Percentiles rank a stretch among this genome's conserved stretches.
phyloP scores from a whole-genome alignment of 2,113 vertebrate species.

The Morone saxatilis region DNA sequence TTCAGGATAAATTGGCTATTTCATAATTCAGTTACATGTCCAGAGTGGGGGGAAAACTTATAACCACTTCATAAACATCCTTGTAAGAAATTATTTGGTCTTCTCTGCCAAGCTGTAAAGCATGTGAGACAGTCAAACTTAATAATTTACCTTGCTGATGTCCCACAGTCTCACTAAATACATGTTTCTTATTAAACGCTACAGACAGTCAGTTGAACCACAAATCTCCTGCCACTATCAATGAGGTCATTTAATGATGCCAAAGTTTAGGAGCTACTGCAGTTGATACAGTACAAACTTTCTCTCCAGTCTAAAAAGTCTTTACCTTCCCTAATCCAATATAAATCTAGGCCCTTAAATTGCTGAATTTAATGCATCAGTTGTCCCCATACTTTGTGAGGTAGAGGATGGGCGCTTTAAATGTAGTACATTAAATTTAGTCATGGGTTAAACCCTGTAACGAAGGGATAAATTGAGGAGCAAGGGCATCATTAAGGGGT shows the following conservation, averaged over 20 bases:
- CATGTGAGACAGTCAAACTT: neutral
- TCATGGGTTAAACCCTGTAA: constrained; percentile 27
- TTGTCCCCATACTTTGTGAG: neutral
- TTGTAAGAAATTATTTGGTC: neutral
- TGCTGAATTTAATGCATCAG: constrained; percentile 16
- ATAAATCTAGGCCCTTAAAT: constrained; percentile 8
- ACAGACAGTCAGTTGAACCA: neutral
- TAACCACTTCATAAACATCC: neutral
- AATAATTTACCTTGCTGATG: neutral
- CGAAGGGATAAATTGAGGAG: neutral
- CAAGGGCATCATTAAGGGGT: constrained; percentile 8
- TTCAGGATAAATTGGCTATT: neutral
- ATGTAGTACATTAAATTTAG: constrained; percentile 21
- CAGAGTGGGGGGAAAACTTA: neutral
- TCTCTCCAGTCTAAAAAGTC: neutral
- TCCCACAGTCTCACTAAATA: neutral
- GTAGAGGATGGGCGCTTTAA: neutral
- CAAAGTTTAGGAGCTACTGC: neutral
- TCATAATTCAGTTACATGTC: neutral
- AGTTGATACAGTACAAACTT: neutral
- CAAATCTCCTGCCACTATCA: neutral
- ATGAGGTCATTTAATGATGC: neutral
- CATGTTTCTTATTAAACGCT: neutral
- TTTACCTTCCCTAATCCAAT: neutral
- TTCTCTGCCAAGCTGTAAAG: neutral